phyloP scores from a whole-genome alignment of 2,113 vertebrate genomes.

The Neolamprologus variostigma region DNA sequence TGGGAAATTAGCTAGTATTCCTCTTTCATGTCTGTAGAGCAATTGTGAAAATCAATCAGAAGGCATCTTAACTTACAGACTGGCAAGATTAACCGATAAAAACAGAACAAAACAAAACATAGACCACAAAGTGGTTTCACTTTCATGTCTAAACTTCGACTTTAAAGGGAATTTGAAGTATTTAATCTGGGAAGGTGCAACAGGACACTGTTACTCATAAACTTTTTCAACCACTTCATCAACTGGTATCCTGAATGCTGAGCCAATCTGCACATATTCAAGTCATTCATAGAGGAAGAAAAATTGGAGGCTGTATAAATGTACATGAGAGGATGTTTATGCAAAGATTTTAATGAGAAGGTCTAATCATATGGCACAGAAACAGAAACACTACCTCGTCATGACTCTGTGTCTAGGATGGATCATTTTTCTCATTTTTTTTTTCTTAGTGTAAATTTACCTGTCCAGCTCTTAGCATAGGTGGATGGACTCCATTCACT shows the following conservation, averaged over 20 bases:
- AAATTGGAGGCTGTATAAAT: background rate
- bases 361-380: background rate
- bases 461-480: slow-evolving; percentile 51
- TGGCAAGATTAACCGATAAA: background rate
- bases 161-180: background rate
- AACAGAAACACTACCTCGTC: background rate
- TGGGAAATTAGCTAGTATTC: background rate
- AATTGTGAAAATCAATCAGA: background rate
- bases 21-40: background rate
- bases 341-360: background rate
- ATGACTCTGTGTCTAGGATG: background rate
- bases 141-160: background rate
- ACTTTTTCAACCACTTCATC: background rate
- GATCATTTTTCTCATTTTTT: background rate
- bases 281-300: background rate
- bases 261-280: background rate
- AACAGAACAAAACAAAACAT: background rate
- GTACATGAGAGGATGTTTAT: background rate
- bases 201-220: background rate
- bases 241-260: background rate
- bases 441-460: background rate
- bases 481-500: slow-evolving; percentile 64
- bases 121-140: background rate
- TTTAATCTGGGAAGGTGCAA: background rate
- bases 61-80: background rate